phyloP scores from a whole-genome alignment of 1,140 invertebrate genomes.

The Panagrolaimus sp. region DNA sequence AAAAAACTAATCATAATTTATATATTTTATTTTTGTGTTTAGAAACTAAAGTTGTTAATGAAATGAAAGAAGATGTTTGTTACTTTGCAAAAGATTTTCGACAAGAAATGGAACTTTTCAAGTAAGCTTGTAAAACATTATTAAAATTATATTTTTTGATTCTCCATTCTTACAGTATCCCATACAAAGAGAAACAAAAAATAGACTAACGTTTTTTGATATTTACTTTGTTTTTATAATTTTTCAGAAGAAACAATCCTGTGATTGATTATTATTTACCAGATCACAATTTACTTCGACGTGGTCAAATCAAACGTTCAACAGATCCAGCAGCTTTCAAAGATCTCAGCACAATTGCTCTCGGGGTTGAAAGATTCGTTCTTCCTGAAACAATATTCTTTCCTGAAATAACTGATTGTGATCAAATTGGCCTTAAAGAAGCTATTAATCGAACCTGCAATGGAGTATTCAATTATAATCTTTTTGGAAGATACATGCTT shows the following conservation, averaged over 20 bases:
- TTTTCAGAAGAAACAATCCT: conserved; percentile 64
- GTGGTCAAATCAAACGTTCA: conserved; percentile 67
- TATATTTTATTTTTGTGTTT: conserved; percentile 68
- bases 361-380: conserved; percentile 79
- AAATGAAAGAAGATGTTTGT: conserved; percentile 84
- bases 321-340: conserved; percentile 4
- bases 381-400: conserved; percentile 90
- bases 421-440: conserved; percentile 88
- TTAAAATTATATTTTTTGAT: background rate
- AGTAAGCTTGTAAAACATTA: conserved; percentile 55
- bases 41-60: background rate
- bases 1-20: conserved; percentile 78
- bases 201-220: background rate
- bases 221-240: conserved; percentile 64
- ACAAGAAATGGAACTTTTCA: conserved; percentile 74
- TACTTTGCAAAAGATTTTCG: conserved; percentile 83
- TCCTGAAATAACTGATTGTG: conserved; percentile 87
- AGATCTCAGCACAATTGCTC: conserved; percentile 39
- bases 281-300: conserved; percentile 79
- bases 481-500: conserved; percentile 67
- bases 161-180: background rate
- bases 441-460: conserved; percentile 67
- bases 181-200: background rate
- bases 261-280: conserved; percentile 80
- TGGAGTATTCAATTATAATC: conserved; percentile 63